Evolutionary conservation across 2,113 vertebrate genomes (phyloP).

Genomic region (Mystacornis crossleyi): DNA sequence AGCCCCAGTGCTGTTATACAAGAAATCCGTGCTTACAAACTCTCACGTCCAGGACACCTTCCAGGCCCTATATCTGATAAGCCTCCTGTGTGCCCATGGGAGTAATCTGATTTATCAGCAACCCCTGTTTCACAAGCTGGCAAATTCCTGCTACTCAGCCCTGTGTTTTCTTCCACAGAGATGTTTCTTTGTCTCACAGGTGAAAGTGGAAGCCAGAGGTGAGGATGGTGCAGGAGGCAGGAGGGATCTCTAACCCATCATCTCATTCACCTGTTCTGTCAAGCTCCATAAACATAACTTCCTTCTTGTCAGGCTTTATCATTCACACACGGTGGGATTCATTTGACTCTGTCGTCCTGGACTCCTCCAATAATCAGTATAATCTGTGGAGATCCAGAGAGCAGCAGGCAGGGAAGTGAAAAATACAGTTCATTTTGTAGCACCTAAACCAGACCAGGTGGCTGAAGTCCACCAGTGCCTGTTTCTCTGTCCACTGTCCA

Average conservation of each 20-base stretch:
- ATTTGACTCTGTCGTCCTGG: background rate
- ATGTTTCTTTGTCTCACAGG: background rate
- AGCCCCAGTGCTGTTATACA: background rate
- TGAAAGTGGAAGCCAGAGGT: background rate
- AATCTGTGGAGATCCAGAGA: background rate
- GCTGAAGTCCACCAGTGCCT: background rate
- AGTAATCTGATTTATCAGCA: background rate
- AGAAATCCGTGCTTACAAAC: background rate
- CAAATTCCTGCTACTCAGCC: background rate
- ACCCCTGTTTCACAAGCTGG: background rate
- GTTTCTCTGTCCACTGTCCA: background rate
- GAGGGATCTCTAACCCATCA: background rate
- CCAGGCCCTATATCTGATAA: background rate
- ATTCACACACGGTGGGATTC: background rate
- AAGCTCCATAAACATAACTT: background rate
- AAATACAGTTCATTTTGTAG: background rate
- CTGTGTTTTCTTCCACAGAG: background rate
- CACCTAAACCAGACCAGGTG: background rate
- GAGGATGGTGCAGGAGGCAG: background rate
- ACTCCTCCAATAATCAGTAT: rapidly evolving
- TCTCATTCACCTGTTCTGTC: background rate
- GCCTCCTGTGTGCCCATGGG: rapidly evolving
- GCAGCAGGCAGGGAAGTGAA: background rate
- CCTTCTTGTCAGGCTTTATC: background rate
- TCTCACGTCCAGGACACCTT: background rate